These are phyloP conservation scores for Machaerirhynchus nigripectus DNA, from an alignment of 2,113 vertebrate genomes.

Conservation along the genomic window DNA sequence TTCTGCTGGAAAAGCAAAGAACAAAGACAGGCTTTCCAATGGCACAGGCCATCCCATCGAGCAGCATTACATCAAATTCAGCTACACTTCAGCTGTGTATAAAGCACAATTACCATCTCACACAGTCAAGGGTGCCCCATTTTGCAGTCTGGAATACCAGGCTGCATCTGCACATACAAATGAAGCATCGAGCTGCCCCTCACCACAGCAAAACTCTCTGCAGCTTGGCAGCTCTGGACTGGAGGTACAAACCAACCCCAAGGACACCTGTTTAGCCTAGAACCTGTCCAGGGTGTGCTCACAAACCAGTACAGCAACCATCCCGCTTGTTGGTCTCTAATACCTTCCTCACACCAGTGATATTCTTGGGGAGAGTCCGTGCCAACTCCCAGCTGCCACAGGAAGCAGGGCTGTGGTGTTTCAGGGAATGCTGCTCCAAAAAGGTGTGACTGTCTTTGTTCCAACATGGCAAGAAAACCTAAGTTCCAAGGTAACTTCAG, in stretches of 20 bases:
- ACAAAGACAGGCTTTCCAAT: background rate
- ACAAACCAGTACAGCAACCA: background rate
- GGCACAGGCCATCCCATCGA: background rate
- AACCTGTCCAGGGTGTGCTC: background rate
- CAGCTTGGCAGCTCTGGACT: background rate
- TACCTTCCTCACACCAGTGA: background rate
- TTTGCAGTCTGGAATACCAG: background rate
- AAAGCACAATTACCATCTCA: background rate
- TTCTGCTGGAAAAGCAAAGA: background rate
- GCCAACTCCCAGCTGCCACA: background rate
- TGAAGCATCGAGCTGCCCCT: background rate
- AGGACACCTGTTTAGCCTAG: background rate
- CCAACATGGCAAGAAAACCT: background rate
- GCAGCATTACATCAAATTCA: background rate
- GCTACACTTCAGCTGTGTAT: background rate
- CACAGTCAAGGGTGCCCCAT: background rate
- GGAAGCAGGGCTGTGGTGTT: background rate
- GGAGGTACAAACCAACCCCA: background rate
- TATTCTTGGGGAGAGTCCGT: background rate
- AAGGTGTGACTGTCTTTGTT: background rate
- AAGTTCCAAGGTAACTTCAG: background rate
- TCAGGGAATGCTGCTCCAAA: background rate
- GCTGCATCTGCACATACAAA: background rate
- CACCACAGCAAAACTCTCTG: background rate
- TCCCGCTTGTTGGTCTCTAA: rapidly evolving